Base-by-base conservation (phyloP, 2,113 vertebrate genomes). In the Pteropus alecto region DNA sequence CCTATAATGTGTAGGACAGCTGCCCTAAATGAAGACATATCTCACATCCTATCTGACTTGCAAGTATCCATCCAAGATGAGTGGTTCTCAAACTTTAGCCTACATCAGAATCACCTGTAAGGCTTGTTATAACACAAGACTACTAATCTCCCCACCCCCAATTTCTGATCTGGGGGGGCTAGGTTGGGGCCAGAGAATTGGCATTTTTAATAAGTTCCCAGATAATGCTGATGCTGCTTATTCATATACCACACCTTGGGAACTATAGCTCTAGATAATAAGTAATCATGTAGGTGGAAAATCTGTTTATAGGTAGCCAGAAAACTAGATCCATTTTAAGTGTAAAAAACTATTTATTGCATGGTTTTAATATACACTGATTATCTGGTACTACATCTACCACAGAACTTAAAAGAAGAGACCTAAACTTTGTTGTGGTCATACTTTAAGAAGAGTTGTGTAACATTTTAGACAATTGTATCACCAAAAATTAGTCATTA, bases 331-430 rank as follows among this genome's bases (percentile, higher is more conserved):
- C 16, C 38, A 46, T 60, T 90, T 86, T 51, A 89, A 58, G 19
- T 74, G 38, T 68, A 38, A 70, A 41, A 54, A 76, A 30, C 14
- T 78, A 79, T 58, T 63, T 86, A 51, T 81, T 18, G 6, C 21
- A 61, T 87, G 18, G 35, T 51, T 95, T 85, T 82, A 77, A 65
- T 89, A 73, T 46, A 48, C 33, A 94, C 13, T 61, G 6, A 87
- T 60, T 89, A 70, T 86, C 35, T 87, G 15, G 7, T 76, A 33
- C 26, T 51, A 10, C 48, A 67, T 22, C 70, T 70, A 74, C 18
- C n/a, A 65, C 56, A 35, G 26, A 96, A 48, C 24, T 70, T 94
- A 94, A 81, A 58, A 87, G 24, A 92, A 94, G 63, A 79, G 21
- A 83, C 11, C 77, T 89, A 22, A 51, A 90, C 15, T 81, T 56